These are phyloP conservation scores for Macrocentrus cingulum DNA, from an alignment of 1,140 invertebrate species.

Conservation along the genomic window DNA sequence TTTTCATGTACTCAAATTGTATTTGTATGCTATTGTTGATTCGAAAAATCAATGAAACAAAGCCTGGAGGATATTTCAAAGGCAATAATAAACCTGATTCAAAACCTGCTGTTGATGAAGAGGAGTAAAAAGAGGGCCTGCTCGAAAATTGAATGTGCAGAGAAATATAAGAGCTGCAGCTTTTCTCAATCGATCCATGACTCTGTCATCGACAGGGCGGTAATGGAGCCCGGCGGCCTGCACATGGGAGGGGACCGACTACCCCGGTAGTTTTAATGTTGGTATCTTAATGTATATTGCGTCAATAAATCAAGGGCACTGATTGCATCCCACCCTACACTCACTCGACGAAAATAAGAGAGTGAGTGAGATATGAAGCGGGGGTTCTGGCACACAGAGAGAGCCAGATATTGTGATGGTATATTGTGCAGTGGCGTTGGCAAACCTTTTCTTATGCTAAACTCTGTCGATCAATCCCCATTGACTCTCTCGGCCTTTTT, in stretches of 20 bases:
- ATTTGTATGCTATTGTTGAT: too few relatives aligned
- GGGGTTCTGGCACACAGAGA: conserved; percentile 11
- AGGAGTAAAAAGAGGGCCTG: too few relatives aligned
- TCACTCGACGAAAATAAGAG: conserved; percentile 11
- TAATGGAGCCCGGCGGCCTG: conserved; percentile 38
- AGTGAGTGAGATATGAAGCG: conserved; percentile 14
- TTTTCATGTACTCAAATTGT: too few relatives aligned
- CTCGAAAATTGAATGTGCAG: neutral
- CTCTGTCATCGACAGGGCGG: conserved; percentile 40
- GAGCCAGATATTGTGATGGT: conserved; percentile 27
- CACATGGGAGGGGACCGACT: conserved; percentile 38
- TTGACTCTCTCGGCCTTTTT: conserved; percentile 21
- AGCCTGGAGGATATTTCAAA: too few relatives aligned
- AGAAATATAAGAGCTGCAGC: conserved; percentile 2
- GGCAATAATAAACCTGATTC: too few relatives aligned
- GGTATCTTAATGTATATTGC: conserved; percentile 60
- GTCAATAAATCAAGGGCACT: conserved; percentile 57
- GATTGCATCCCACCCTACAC: conserved; percentile 54
- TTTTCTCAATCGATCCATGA: conserved; percentile 32
- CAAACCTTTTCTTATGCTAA: conserved; percentile 48
- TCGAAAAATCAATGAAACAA: too few relatives aligned
- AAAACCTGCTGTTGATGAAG: too few relatives aligned
- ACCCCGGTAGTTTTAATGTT: conserved; percentile 57
- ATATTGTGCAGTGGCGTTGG: conserved; percentile 40
- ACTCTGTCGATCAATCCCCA: conserved; percentile 30